phyloP scores from a whole-genome alignment of 1,140 invertebrate genomes.

The Leptestheria dahalacensis region DNA sequence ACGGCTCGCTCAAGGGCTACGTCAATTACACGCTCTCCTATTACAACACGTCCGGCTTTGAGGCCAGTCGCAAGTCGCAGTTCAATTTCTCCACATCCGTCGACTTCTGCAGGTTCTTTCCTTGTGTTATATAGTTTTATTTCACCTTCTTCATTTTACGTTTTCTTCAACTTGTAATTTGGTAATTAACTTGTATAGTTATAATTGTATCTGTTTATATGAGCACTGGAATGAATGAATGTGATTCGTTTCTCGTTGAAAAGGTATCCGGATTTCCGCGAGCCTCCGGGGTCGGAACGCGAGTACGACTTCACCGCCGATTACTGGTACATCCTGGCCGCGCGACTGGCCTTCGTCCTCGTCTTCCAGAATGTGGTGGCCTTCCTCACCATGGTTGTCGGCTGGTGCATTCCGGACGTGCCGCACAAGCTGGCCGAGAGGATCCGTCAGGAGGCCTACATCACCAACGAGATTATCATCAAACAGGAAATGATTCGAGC shows the following conservation, averaged over 20 bases:
- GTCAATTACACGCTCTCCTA: slow-evolving; percentile 65
- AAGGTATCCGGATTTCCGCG: slow-evolving; percentile 71
- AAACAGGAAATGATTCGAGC: slow-evolving; percentile 52
- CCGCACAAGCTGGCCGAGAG: slow-evolving; percentile 54
- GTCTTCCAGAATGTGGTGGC: slow-evolving; percentile 66
- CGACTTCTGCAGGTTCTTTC: neutral
- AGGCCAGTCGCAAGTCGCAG: neutral
- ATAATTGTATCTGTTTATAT: too few relatives aligned
- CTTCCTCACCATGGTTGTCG: slow-evolving; percentile 61
- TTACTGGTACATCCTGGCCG: slow-evolving; percentile 61
- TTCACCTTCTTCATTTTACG: neutral
- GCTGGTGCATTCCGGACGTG: slow-evolving; percentile 76
- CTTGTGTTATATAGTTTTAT: neutral
- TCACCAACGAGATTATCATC: slow-evolving; percentile 81
- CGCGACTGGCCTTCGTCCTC: slow-evolving; percentile 70
- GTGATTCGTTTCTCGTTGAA: too few relatives aligned
- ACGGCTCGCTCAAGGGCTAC: slow-evolving; percentile 55
- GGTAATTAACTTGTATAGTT: too few relatives aligned
- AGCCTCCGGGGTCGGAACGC: slow-evolving; percentile 41
- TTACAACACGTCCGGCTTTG: slow-evolving; percentile 61
- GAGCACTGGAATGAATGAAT: too few relatives aligned
- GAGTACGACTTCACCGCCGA: slow-evolving; percentile 35
- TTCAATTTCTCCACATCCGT: neutral
- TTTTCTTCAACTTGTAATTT: neutral
- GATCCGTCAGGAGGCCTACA: slow-evolving; percentile 67